Conservation (phyloP, 2,797 vertebrate genomes). For the Pseudomugil gertrudae region DNA sequence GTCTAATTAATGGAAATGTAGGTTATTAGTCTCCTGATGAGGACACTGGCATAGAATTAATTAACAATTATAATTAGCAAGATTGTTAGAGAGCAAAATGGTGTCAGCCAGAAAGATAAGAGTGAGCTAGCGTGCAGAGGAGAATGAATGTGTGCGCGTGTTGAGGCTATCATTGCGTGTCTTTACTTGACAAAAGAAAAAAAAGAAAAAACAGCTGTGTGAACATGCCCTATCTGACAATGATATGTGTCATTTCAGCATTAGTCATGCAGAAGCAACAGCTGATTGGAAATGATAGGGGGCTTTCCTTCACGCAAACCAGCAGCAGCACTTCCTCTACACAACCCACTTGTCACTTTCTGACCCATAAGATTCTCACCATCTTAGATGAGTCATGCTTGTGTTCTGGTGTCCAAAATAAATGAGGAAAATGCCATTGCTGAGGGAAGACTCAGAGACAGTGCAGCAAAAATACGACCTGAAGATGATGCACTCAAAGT, state of each 20-base stretch:
- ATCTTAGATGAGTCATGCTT: constrained; percentile 51
- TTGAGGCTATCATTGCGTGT: constrained; percentile 38
- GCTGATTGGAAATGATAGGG: constrained; percentile 68
- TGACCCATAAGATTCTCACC: constrained; percentile 41
- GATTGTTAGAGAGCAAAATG: constrained; percentile 89
- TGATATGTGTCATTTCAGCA: constrained; percentile 72
- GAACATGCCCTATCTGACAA: constrained; percentile 64
- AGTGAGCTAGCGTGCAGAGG: constrained; percentile 57
- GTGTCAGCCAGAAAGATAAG: constrained; percentile 82
- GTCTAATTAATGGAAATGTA: constrained; percentile 90
- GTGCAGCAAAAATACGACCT: constrained; percentile 24
- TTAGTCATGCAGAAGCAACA: constrained; percentile 67
- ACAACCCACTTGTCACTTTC: constrained; percentile 45
- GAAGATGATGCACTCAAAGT: constrained; percentile 30
- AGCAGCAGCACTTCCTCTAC: constrained; percentile 31
- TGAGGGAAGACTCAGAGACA: constrained; percentile 10
- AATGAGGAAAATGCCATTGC: constrained; percentile 48
- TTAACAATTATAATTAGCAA: constrained; percentile 91
- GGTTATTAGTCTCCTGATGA: constrained; percentile 89
- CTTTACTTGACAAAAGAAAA: constrained; percentile 16
- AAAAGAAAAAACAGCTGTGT: constrained; percentile 53
- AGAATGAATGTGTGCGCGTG: constrained; percentile 45
- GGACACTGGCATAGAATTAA: constrained; percentile 86
- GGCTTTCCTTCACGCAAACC: constrained; percentile 39
- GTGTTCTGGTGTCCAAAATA: constrained; percentile 62